Evolutionary conservation across 2,888 invertebrate genomes (phyloP), one percentile per base, ranked within the genome.

Genomic region (Campoplex nolae): DNA sequence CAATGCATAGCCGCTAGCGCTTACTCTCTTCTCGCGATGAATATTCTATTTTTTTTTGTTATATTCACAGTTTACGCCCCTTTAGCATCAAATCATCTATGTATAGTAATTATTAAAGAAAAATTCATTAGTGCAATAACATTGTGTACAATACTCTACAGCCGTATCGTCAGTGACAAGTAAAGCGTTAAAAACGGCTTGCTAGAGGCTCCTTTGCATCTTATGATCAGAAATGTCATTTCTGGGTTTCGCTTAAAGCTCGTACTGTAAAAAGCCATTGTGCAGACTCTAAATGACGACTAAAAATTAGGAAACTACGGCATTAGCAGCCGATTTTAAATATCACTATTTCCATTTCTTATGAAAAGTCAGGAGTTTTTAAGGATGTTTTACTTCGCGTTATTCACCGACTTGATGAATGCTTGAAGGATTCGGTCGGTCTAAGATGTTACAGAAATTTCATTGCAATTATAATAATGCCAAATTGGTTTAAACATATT

Each of bases 51-150:
- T 32, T 35, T 32, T 35, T 18, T 32, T 62, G 8, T 32, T 51
- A 51, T n/a, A 1, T 51, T 71, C 32, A 51, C 32, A 51, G 35
- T 16, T 51, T 51, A n/a, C 28, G 28, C 62, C 16, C 32, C 16
- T 62, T 32, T 62, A 32, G 62, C 42, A 45, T 45, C 16, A 13
- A 45, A 45, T 45, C 13, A 70, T 45, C 68, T 45, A 23, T 45
- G 45, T 23, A 45, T 45, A 70, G 28, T 70, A 28, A 70, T 62
- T 32, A 62, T 62, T 32, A 32, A 32, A 0, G 28, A 58, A 45
- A 62, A 32, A 62, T 32, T 62, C 62, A 32, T 62, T 62, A 62
- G 32, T 62, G 62, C 62, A 62, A 62, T 62, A 62, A 32, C 32
- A 16, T 62, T 16, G 62, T 32, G 32, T 62, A 23, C 18, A 70